Percentiles rank a stretch among this genome's conserved stretches.
These are phyloP conservation scores for Ganaspis brasiliensis DNA, from an alignment of 2,888 invertebrate species.

Conservation along the genomic window DNA sequence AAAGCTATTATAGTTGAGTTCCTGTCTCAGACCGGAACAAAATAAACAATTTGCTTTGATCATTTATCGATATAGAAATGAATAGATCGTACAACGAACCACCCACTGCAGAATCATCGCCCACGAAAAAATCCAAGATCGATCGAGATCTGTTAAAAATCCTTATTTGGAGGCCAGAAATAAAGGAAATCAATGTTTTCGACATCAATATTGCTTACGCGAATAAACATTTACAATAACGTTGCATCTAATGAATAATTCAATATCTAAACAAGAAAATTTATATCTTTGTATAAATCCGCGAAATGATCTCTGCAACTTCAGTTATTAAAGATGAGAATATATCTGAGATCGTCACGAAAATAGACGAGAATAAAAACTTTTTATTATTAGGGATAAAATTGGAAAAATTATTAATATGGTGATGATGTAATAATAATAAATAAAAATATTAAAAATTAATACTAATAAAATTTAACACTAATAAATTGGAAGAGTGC, in stretches of 20 bases:
- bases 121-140: conserved; percentile 20
- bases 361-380: no score
- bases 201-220: conserved; percentile 40
- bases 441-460: no score
- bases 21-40: conserved; percentile 1
- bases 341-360: no score
- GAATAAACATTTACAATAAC: conserved; percentile 23
- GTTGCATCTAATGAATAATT: conserved; percentile 31
- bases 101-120: conserved; percentile 10
- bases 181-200: conserved; percentile 38
- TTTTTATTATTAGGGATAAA: no score
- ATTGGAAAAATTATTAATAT: no score
- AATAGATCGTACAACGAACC: conserved; percentile 24
- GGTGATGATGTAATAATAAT: no score
- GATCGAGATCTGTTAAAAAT: conserved; percentile 36
- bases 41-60: conserved; percentile 11
- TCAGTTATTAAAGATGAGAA: no score
- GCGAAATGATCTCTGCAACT: no score
- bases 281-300: not conserved
- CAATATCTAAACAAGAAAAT: conserved; percentile 18
- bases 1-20: no score
- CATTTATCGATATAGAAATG: conserved; percentile 26
- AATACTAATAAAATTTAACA: no score
- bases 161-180: conserved; percentile 30
- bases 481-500: no score